Base-by-base conservation (phyloP, 2,797 vertebrate species). In the Liparis tanakae region DNA sequence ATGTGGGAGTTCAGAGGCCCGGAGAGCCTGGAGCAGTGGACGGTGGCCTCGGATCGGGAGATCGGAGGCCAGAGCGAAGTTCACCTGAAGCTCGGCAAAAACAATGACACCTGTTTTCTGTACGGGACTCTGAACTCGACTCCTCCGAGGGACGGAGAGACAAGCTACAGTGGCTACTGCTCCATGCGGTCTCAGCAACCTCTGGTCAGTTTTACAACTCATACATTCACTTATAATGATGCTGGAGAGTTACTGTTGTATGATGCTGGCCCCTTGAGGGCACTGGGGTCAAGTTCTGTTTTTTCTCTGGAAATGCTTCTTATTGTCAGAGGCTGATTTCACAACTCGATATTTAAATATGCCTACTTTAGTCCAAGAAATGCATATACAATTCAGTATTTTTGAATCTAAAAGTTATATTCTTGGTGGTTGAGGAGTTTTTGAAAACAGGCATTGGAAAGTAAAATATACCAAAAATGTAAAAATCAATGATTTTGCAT, bases 151-250 rank as follows among this genome's bases (percentile, higher is more conserved):
- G 97, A 98, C 2, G 97, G 98, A 57, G 95, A 97, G 62, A 97
- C 96, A 0, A 90, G 91, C 36, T 96, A 95, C 88, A 99, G 98
- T 37, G 98, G 98, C 22, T 99, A 98, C 86, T 99, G 97, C 85
- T 92, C 93, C 0, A 80, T 99, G 91, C 92, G 93, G 67, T 94
- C 97, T 50, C 94, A 90, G 73, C 92, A 93, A 1, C 89, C 5
- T 0, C 71, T 91, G 96, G 98, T 99, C 8, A 85, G 97, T 82
- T n/a, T 71, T 15, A 36, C 1, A 41, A 18, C 44, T n/a, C 36
- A n/a, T 7, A 43, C 13, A 34, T 41, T 68, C 18, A 51, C 15
- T 61, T 53, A 10, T 62, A 7, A 66, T 36, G 8, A 51, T 1
- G 33, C 3, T 54, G 41, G 10, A 20, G 67, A 13, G 33, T 62